Evolutionary conservation across 2,888 invertebrate genomes (phyloP).

Genomic region (Rosalia funebris): DNA sequence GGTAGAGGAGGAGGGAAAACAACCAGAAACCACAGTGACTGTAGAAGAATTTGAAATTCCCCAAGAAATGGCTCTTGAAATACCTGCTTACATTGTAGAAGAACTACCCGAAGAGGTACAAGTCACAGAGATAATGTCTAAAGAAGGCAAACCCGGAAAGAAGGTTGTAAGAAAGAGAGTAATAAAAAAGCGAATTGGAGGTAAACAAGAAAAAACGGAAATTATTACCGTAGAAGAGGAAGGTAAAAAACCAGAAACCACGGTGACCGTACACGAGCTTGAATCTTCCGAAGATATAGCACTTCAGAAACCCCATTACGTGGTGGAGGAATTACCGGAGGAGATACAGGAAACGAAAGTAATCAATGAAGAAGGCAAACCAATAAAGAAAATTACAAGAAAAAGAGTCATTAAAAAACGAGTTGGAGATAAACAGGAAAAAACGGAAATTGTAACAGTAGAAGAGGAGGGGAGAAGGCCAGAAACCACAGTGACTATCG

Average conservation of each 20-base stretch:
- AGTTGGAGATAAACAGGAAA: conserved; percentile 87
- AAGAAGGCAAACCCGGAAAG: conserved; percentile 40
- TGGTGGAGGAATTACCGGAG: conserved; percentile 48
- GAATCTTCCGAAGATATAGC: conserved; percentile 50
- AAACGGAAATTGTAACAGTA: conserved; percentile 52
- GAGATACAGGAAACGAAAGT: conserved; percentile 66
- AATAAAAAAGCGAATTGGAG: conserved; percentile 61
- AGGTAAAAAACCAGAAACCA: conserved; percentile 52
- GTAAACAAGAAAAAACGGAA: conserved; percentile 59
- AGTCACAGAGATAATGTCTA: conserved; percentile 8
- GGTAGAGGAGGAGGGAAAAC: conserved; percentile 56
- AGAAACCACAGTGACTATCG: conserved; percentile 47
- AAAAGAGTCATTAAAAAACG: conserved; percentile 72
- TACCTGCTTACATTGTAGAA: conserved; percentile 51
- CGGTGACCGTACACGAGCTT: conserved; percentile 49
- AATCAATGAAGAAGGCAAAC: conserved; percentile 70
- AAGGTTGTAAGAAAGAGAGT: conserved; percentile 55
- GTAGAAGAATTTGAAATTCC: conserved; percentile 48
- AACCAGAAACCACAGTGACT: conserved; percentile 52
- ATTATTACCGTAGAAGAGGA: conserved; percentile 62
- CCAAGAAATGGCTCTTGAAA: conserved; percentile 45
- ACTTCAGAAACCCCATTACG: conserved; percentile 39
- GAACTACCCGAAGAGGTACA: conserved; percentile 51
- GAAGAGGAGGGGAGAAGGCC: conserved; percentile 53
- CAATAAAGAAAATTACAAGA: conserved; percentile 72